Percentiles rank a stretch among this genome's conserved stretches.
phyloP scores from a whole-genome alignment of 2,797 vertebrate species.

The Heliangelus exortis region DNA sequence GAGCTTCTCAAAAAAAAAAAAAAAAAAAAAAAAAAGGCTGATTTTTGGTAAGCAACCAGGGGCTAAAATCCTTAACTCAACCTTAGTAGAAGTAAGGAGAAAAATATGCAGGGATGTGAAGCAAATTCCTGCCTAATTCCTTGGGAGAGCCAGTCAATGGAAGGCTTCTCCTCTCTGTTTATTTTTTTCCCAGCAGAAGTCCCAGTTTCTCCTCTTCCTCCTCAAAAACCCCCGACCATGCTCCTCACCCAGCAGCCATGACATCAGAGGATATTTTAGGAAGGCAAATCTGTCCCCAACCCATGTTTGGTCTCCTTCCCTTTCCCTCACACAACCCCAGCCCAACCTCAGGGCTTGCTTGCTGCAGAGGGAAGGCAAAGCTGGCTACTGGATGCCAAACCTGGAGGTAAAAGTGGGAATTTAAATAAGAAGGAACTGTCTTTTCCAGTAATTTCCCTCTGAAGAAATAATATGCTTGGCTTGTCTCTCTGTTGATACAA shows the following conservation, averaged over 20 bases:
- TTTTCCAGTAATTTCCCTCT: conserved; percentile 66
- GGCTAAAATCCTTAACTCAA: conserved; percentile 14
- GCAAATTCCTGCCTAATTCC: conserved; percentile 51
- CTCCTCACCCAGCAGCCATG: conserved; percentile 60
- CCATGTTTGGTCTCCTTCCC: conserved; percentile 15
- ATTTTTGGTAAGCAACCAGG: conserved; percentile 23
- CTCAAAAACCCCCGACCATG: neutral
- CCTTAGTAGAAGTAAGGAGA: conserved; percentile 53
- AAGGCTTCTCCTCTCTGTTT: conserved; percentile 41
- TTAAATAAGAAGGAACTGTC: conserved; percentile 62
- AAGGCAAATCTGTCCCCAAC: conserved; percentile 10
- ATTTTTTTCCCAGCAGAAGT: conserved; percentile 45
- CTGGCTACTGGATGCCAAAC: conserved; percentile 52
- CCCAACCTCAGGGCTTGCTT: neutral
- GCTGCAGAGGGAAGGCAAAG: neutral
- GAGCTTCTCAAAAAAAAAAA: neutral
- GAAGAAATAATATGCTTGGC: conserved; percentile 68
- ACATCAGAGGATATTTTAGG: conserved; percentile 65
- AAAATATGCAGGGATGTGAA: conserved; percentile 37
- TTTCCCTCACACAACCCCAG: conserved; percentile 43
- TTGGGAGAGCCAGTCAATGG: conserved; percentile 4
- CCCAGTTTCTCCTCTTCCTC: conserved; percentile 3
- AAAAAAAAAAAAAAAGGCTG: neutral
- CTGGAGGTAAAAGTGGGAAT: conserved; percentile 43
- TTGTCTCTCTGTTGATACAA: conserved; percentile 61